Evolutionary conservation across 2,888 invertebrate genomes (phyloP).

Genomic region (Gerosis bhagava): DNA sequence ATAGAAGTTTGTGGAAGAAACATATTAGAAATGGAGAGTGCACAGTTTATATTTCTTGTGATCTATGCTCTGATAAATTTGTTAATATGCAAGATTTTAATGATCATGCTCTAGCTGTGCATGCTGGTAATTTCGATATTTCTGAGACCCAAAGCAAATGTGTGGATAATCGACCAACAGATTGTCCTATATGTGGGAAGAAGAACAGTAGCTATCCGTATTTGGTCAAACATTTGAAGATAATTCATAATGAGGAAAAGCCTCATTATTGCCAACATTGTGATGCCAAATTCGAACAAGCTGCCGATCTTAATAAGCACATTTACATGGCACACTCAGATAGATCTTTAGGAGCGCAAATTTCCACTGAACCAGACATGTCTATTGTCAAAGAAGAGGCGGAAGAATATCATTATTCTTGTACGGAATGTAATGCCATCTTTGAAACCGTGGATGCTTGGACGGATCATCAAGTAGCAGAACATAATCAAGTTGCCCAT

Average conservation of each 20-base stretch:
- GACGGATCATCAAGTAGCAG: conserved; percentile 81
- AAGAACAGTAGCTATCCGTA: conserved; percentile 80
- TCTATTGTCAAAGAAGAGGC: conserved; percentile 74
- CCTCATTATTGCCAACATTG: conserved; percentile 83
- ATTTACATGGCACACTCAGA: conserved; percentile 82
- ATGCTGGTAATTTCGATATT: conserved; percentile 69
- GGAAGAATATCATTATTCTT: conserved; percentile 81
- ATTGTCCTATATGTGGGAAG: conserved; percentile 80
- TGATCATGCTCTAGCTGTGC: conserved; percentile 69
- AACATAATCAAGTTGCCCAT: conserved; percentile 77
- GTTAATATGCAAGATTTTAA: conserved; percentile 72
- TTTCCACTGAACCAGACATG: conserved; percentile 58
- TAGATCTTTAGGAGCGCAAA: conserved; percentile 52
- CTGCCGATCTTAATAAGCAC: conserved; percentile 81
- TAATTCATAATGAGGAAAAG: conserved; percentile 70
- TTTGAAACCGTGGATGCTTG: conserved; percentile 81
- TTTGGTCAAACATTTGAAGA: conserved; percentile 81
- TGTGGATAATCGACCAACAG: conserved; percentile 72
- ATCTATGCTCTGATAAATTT: conserved; percentile 72
- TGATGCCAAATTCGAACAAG: conserved; percentile 78
- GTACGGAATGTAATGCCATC: conserved; percentile 83
- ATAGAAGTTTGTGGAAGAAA: conserved; percentile 68
- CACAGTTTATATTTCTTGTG: conserved; percentile 81
- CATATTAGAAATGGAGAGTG: conserved; percentile 80
- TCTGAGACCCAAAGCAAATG: conserved; percentile 65